Evolutionary conservation across 2,888 invertebrate species (phyloP), one percentile per base, ranked within the genome.

Genomic region (Ophion ventricosus): DNA sequence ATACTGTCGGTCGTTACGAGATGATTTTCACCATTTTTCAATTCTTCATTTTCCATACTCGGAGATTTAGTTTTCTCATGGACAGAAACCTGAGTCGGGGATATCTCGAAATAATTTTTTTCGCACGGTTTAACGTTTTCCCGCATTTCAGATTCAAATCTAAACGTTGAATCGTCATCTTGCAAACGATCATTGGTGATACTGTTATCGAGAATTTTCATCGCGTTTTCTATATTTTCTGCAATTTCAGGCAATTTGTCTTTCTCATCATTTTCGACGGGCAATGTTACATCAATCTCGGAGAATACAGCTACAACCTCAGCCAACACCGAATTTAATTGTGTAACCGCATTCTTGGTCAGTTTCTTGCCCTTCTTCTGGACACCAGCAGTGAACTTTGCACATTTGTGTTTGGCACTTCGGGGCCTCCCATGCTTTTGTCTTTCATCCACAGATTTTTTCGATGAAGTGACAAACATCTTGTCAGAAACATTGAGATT

Each of bases 271-370:
- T 54, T 69, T n/a, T 69, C 26, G 10, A 25, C 49, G 17, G 69
- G 54, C 17, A 17, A 54, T 23, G 8, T 54, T 4, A 54, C 26
- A n/a, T 54, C 25, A 14, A 40, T 66, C 10, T 25, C 43, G 2
- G 40, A 35, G 40, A 66, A 66, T 20, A 66, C 1, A 40, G 66
- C 66, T n/a, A 29, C 66, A n/a, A 40, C 66, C 29, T 66, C 40
- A 7, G 66, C 40, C 10, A 66, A 20, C 40, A 23, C 66, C 14
- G n/a, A 5, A 14, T 20, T 40, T 4, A 66, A 66, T 10, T 40
- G 10, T 23, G 43, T 29, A 29, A 29, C 29, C 4, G 29, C n/a
- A 40, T 66, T 20, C 23, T 40, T 40, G n/a, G 8, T 40, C 2
- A 20, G 20, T 20, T 40, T 40, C 14, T 66, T 66, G 1, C 40